Conservation (phyloP, 2,797 vertebrate genomes). For the Synanceia verrucosa region DNA sequence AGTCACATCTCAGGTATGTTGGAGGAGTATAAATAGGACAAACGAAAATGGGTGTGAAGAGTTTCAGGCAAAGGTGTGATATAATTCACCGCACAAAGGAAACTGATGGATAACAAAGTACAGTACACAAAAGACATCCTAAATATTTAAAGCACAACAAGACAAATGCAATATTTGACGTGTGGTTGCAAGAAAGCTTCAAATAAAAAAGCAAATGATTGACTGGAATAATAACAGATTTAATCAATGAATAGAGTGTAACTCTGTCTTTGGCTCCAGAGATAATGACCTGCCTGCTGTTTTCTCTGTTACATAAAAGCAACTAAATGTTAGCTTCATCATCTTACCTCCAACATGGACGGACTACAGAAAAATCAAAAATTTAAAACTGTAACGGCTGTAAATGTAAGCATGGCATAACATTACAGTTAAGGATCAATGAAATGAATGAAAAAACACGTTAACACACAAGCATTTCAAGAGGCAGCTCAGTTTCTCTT, state of each 20-base stretch:
- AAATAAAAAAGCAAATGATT: background rate
- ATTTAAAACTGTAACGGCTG: background rate
- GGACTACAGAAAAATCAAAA: too few relatives aligned
- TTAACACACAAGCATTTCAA: background rate
- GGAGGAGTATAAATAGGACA: slow-evolving; percentile 18
- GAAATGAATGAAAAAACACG: background rate
- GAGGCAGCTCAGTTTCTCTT: background rate
- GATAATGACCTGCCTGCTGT: background rate
- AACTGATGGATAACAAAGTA: background rate
- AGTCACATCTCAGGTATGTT: slow-evolving; percentile 19
- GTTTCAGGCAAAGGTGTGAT: background rate
- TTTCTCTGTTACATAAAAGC: background rate
- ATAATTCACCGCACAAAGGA: background rate
- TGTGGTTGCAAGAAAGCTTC: slow-evolving; percentile 4
- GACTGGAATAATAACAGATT: background rate
- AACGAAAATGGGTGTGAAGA: background rate
- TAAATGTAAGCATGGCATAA: background rate
- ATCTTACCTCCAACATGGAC: background rate
- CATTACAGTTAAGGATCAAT: background rate
- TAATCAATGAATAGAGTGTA: background rate
- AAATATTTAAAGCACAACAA: background rate
- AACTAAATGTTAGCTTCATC: background rate
- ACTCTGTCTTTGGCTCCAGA: background rate
- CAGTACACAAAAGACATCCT: too few relatives aligned
- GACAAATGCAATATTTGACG: slow-evolving; percentile 1